These are phyloP conservation scores for honey bee (Apis mellifera) DNA, from an alignment of 1,140 invertebrate species.

Conservation along the genomic window DNA sequence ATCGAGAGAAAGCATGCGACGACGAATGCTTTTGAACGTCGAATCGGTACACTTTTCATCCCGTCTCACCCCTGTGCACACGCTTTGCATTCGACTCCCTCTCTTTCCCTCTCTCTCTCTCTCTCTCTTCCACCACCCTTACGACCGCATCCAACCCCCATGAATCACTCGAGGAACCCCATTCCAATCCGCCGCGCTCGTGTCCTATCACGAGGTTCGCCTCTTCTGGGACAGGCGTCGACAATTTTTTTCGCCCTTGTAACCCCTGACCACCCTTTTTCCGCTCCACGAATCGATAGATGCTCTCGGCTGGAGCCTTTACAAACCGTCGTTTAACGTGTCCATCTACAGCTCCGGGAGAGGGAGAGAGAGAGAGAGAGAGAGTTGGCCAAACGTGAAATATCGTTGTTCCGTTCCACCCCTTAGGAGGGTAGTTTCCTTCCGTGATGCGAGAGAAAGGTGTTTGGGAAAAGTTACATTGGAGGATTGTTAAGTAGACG, in stretches of 20 bases:
- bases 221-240: slow-evolving; percentile 26
- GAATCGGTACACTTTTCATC: slow-evolving; percentile 34
- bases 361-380: neutral
- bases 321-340: neutral
- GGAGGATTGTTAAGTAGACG: too few species aligned
- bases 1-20: neutral
- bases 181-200: slow-evolving; percentile 21
- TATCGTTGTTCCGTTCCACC: neutral
- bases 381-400: neutral
- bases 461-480: too few species aligned
- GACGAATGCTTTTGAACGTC: slow-evolving; percentile 42
- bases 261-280: slow-evolving; percentile 37
- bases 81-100: slow-evolving; percentile 45
- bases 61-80: neutral
- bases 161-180: slow-evolving; percentile 29
- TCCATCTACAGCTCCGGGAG: neutral
- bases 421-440: neutral
- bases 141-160: slow-evolving; percentile 22
- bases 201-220: slow-evolving; percentile 38
- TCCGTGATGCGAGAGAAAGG: too few species aligned
- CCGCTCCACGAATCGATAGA: slow-evolving; percentile 22
- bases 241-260: slow-evolving; percentile 10
- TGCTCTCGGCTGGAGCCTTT: neutral
- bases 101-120: too few species aligned
- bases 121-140: slow-evolving; percentile 17